A percentile compares a stretch with the other conserved stretches of the same genome.
Evolutionary conservation across 2,797 vertebrate species (phyloP).

Genomic region (Eulemur mongoz): DNA sequence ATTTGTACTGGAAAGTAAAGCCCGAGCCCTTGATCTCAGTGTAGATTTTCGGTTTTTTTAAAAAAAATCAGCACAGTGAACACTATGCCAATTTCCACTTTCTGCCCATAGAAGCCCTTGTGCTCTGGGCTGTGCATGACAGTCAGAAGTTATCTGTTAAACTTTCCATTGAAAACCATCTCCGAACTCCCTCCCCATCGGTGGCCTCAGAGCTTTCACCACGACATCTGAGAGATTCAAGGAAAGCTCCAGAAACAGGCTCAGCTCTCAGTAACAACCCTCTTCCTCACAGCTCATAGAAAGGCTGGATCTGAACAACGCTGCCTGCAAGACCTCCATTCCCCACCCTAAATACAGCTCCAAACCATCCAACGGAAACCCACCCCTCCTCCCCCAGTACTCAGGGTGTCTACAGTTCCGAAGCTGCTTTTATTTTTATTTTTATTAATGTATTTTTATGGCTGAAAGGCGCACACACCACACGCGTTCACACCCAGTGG

Average conservation of each 20-base stretch:
- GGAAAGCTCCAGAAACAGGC: conserved; percentile 72
- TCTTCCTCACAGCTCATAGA: conserved; percentile 63
- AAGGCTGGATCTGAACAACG: conserved; percentile 60
- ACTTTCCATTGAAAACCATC: conserved; percentile 82
- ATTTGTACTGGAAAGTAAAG: conserved; percentile 88
- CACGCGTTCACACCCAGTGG: neutral
- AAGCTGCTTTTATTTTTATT: conserved; percentile 59
- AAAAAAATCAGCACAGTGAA: conserved; percentile 68
- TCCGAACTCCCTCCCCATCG: conserved; percentile 53
- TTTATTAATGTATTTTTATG: conserved; percentile 55
- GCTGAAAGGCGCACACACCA: neutral
- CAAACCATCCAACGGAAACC: neutral
- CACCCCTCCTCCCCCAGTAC: neutral
- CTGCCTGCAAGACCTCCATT: conserved; percentile 2
- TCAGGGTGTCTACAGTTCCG: neutral
- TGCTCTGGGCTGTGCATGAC: conserved; percentile 79
- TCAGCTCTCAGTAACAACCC: conserved; percentile 60
- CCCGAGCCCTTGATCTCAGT: conserved; percentile 86
- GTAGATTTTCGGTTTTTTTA: conserved; percentile 73
- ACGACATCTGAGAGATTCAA: conserved; percentile 62
- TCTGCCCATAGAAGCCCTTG: conserved; percentile 83
- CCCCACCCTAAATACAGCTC: neutral
- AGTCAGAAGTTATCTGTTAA: conserved; percentile 86
- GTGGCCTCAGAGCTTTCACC: conserved; percentile 79
- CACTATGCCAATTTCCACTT: conserved; percentile 83